Conservation (phyloP, 2,888 invertebrate species). For the Eristalinus aeneus region DNA sequence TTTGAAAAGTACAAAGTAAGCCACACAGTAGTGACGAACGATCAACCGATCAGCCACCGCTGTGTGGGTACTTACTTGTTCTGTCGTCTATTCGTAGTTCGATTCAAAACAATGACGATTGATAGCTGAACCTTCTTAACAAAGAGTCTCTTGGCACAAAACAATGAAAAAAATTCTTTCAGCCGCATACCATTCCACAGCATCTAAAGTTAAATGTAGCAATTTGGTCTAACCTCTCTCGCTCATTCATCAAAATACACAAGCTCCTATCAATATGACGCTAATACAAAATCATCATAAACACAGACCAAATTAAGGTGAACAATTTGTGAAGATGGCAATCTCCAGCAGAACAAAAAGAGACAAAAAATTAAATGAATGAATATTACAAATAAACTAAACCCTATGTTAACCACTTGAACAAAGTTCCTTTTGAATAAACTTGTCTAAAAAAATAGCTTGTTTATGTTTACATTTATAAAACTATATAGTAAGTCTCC, state of each 20-base stretch:
- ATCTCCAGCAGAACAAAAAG: slow-evolving; percentile 12
- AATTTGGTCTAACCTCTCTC: not conserved
- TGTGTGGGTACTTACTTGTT: too few species aligned
- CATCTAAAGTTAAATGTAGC: not conserved
- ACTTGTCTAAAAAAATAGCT: slow-evolving; percentile 30
- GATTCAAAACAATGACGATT: too few species aligned
- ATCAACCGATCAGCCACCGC: too few species aligned
- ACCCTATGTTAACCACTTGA: slow-evolving; percentile 26
- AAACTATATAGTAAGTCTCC: slow-evolving; percentile 56
- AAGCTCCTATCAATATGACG: not conserved
- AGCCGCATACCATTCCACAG: not conserved
- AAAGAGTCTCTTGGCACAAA: too few species aligned
- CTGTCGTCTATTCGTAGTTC: too few species aligned
- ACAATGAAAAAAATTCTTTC: not conserved
- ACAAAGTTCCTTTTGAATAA: slow-evolving; percentile 16
- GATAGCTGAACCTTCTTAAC: too few species aligned
- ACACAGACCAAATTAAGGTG: slow-evolving; percentile 14
- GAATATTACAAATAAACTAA: slow-evolving; percentile 25
- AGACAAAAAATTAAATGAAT: not conserved
- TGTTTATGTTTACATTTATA: slow-evolving; percentile 34
- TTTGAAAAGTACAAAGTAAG: too few species aligned
- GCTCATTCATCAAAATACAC: not conserved
- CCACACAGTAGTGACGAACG: too few species aligned
- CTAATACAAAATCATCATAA: not conserved
- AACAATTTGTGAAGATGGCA: not conserved